Evolutionary conservation across 2,797 vertebrate species (phyloP).

Genomic region (Peromyscus eremicus): DNA sequence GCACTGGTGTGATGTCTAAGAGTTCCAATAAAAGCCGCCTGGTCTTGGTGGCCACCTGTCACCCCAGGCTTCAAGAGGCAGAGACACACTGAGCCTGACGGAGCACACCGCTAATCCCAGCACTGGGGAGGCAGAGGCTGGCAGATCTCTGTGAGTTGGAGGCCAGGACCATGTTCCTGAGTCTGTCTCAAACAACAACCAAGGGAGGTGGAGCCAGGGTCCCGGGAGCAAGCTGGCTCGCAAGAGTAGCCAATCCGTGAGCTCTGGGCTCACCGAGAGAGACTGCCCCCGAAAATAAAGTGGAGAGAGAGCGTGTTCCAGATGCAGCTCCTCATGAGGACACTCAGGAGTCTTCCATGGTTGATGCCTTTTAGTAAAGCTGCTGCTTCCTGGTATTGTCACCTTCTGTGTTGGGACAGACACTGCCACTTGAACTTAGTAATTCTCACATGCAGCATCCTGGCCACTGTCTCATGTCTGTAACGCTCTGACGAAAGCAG

Average conservation of each 20-base stretch:
- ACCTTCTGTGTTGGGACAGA: fast-evolving
- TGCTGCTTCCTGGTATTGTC: not conserved
- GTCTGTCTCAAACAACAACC: not conserved
- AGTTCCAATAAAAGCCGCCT: not conserved
- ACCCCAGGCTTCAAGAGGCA: not conserved
- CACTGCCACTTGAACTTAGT: not conserved
- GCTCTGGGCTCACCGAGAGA: not conserved
- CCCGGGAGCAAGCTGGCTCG: not conserved
- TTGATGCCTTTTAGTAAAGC: not conserved
- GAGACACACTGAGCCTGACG: not conserved
- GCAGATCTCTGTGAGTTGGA: no score
- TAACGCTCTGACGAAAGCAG: not conserved
- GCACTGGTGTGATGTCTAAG: not conserved
- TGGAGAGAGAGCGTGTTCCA: not conserved
- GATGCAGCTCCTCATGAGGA: fast-evolving
- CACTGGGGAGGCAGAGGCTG: not conserved
- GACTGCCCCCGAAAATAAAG: not conserved
- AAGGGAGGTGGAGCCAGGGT: not conserved
- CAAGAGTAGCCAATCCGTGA: not conserved
- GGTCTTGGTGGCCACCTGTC: not conserved
- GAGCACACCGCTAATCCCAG: not conserved
- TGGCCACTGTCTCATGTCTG: no score
- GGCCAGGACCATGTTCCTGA: not conserved
- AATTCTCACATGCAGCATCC: not conserved
- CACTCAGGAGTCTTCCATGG: not conserved